Base-by-base conservation (phyloP, 2,113 vertebrate genomes). In the Lepidothrix coronata region DNA sequence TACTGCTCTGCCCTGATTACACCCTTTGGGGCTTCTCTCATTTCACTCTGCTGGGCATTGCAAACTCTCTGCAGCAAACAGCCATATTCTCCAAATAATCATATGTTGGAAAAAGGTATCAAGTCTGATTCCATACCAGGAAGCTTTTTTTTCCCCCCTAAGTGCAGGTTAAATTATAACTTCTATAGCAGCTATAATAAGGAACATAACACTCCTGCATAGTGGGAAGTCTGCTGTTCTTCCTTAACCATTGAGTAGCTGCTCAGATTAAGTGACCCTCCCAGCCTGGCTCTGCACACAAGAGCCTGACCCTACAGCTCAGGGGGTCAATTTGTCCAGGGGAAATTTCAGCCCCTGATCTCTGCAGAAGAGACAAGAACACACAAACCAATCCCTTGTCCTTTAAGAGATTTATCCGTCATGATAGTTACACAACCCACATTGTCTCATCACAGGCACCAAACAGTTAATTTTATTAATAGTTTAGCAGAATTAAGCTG, bases 111-210 rank as follows among this genome's bases (percentile, higher is more conserved):
- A 57, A 67, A 73, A 75, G 51, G 33, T 39, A 80, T 30, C 27
- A 71, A 78, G 55, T 66, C 31, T 67, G 75, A 52, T 35, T 79
- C 46, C 44, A 76, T 24, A 49, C 58, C 41, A n/a, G 28, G 35
- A 14, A 91, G 46, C 1, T 41, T 44, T 57, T 83, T 62, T 44
- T 27, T 22, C 41, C 55, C 58, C 55, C 57, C 27, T 10, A 70
- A 63, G 24, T 81, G 41, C 43, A 91, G 35, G 85, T 94, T 93
- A 95, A 80, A 94, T 84, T 91, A 66, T 76, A 93, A 70, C 54
- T 91, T 83, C 59, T 41, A 14, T 57, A 71, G 37, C 55, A 93
- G 81, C 49, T 87, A 54, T 61, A 93, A 86, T 80, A 80, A 93
- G 68, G 68, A 86, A 89, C 51, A 31, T 44, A 90, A 76, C 49